Conservation (phyloP, 2,888 invertebrate genomes). For the Nasonia oneida region DNA sequence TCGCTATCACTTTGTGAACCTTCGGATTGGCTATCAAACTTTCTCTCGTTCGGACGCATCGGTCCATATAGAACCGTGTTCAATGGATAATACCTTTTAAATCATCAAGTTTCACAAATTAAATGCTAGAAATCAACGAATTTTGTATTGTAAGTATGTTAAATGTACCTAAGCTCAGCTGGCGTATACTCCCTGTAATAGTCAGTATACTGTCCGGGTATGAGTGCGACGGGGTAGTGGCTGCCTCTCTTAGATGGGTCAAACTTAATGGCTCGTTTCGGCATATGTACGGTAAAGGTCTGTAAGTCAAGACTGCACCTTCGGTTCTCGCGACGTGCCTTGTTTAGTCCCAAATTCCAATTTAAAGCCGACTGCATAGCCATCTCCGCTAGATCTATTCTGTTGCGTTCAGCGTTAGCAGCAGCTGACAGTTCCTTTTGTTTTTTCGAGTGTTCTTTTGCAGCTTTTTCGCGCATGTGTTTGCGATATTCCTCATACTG, state of each 20-base stretch:
- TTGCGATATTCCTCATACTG: slow-evolving; percentile 95
- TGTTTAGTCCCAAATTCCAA: slow-evolving; percentile 94
- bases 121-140: background rate
- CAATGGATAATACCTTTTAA: slow-evolving; percentile 91
- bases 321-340: slow-evolving; percentile 87
- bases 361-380: slow-evolving; percentile 92
- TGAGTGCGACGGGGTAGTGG: slow-evolving; percentile 94
- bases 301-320: slow-evolving; percentile 95
- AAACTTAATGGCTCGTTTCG: slow-evolving; percentile 81
- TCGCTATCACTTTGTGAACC: slow-evolving; percentile 80
- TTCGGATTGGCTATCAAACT: slow-evolving; percentile 81
- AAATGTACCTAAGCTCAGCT: slow-evolving; percentile 83
- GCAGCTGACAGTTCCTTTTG: slow-evolving; percentile 84
- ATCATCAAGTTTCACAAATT: background rate
- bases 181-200: slow-evolving; percentile 88
- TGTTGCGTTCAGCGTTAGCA: slow-evolving; percentile 80
- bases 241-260: slow-evolving; percentile 82
- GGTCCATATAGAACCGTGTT: slow-evolving; percentile 91
- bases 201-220: slow-evolving; percentile 98
- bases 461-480: slow-evolving; percentile 85
- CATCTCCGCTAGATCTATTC: slow-evolving; percentile 87
- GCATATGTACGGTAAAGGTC: slow-evolving; percentile 91
- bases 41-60: slow-evolving; percentile 79
- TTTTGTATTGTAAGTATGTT: background rate
- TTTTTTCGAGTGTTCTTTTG: slow-evolving; percentile 85